Base-by-base conservation (phyloP, 2,113 vertebrate genomes). In the Poicephalus gulielmi region DNA sequence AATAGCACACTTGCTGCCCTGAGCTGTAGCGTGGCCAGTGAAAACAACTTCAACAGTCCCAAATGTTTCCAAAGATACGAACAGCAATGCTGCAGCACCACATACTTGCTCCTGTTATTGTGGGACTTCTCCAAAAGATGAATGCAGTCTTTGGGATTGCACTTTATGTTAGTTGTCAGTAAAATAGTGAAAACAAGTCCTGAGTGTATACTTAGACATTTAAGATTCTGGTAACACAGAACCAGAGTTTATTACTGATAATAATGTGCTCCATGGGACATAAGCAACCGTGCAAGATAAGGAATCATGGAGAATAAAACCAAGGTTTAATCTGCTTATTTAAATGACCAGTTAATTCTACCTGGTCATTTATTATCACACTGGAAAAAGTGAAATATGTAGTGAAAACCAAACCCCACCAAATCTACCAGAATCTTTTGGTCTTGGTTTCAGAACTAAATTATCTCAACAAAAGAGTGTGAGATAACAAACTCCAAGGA, bases 41-140 rank as follows among this genome's bases (percentile, higher is more conserved):
- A 73, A 89, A 96, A 67, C 57, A 89, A 74, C 35, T 49, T 17
- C 57, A 87, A 47, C n/a, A 86, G 67, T 35, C 53, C 24, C 60
- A 83, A 55, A 31, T 30, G 43, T 46, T 75, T 94, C 49, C 52
- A 70, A 62, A 88, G 35, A 71, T 67, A 50, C 12, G n/a, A 44
- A 31, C 44, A 49, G 49, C 55, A 81, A 66, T 44, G 16, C 76
- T 77, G 76, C 62, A 91, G 44, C 69, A 87, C 69, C 66, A 60
- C 43, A 55, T 71, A 78, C 46, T 75, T 73, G 76, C 44, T 90
- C 63, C 53, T 63, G 8, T 37, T 88, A 30, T 22, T 79, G 69
- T 35, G 27, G 13, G 49, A 62, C 62, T 84, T 84, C 47, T 35
- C n/a, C 53, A 70, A 84, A 86, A 91, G 80, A 90, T 75, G 33